Evolutionary conservation across 2,888 invertebrate species (phyloP).

Genomic region (Temnothorax unifasciatus): DNA sequence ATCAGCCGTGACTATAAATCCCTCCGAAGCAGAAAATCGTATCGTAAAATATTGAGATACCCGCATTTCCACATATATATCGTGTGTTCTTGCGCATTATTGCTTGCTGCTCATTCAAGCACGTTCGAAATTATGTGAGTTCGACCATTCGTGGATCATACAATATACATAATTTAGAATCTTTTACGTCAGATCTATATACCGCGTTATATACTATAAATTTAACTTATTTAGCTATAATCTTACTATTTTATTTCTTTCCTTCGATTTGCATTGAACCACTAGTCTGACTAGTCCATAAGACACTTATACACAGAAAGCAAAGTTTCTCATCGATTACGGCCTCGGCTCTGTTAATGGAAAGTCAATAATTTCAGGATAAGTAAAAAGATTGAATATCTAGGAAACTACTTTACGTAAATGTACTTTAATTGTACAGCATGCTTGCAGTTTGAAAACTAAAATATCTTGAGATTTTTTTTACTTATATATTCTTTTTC

Average conservation of each 20-base stretch:
- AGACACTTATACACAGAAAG: neutral
- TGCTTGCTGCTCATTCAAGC: slow-evolving; percentile 5
- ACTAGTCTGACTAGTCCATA: neutral
- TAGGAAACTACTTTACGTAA: neutral
- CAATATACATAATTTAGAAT: neutral
- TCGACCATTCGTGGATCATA: neutral
- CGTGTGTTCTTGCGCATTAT: slow-evolving; percentile 23
- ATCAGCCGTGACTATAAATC: slow-evolving; percentile 45
- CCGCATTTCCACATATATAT: slow-evolving; percentile 24
- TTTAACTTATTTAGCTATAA: neutral
- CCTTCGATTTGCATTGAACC: neutral
- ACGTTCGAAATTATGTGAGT: slow-evolving; percentile 15
- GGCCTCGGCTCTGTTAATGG: neutral
- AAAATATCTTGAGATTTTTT: neutral
- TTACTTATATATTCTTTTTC: neutral
- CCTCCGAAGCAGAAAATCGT: slow-evolving; percentile 40
- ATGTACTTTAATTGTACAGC: neutral
- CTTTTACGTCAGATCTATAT: neutral
- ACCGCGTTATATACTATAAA: neutral
- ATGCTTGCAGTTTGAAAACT: neutral
- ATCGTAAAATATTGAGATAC: slow-evolving; percentile 44
- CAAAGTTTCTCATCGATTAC: neutral
- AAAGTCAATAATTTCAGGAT: neutral
- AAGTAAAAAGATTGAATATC: slow-evolving; percentile 15
- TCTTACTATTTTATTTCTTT: neutral